A percentile compares a stretch with the other conserved stretches of the same genome.
Evolutionary conservation across 2,888 invertebrate genomes (phyloP).

Genomic region (Homarus gammarus): DNA sequence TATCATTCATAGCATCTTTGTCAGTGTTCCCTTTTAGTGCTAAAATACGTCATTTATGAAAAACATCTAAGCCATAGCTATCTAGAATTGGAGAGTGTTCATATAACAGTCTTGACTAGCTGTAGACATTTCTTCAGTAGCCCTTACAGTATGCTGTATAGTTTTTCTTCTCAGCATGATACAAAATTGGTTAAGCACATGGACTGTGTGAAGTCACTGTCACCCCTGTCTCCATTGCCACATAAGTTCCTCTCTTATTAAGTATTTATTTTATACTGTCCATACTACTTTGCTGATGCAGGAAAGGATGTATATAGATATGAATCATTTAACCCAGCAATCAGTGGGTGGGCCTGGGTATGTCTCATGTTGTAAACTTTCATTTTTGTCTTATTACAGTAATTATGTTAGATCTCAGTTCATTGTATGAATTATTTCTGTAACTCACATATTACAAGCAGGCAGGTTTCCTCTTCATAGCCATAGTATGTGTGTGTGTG

Average conservation of each 20-base stretch:
- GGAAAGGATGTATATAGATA: neutral
- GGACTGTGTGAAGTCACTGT: neutral
- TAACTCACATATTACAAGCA: neutral
- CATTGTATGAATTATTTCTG: neutral
- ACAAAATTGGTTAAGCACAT: neutral
- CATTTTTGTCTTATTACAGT: too few relatives aligned
- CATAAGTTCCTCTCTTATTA: constrained; percentile 10
- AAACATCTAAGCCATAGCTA: neutral
- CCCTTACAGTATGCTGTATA: neutral
- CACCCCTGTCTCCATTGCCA: constrained; percentile 9
- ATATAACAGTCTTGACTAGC: neutral
- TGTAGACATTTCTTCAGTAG: neutral
- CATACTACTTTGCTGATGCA: neutral
- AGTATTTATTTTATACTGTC: constrained; percentile 12
- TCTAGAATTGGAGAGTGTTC: neutral
- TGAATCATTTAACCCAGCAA: neutral
- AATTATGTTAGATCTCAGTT: neutral
- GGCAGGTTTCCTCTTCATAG: neutral
- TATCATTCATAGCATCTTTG: neutral
- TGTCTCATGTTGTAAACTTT: neutral
- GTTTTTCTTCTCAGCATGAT: neutral
- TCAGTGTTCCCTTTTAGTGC: neutral
- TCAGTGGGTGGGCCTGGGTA: neutral
- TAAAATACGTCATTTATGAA: neutral
- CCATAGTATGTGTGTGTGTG: constrained; percentile 4